Evolutionary conservation across 2,888 invertebrate species (phyloP).

Genomic region (Panzeria rudis): DNA sequence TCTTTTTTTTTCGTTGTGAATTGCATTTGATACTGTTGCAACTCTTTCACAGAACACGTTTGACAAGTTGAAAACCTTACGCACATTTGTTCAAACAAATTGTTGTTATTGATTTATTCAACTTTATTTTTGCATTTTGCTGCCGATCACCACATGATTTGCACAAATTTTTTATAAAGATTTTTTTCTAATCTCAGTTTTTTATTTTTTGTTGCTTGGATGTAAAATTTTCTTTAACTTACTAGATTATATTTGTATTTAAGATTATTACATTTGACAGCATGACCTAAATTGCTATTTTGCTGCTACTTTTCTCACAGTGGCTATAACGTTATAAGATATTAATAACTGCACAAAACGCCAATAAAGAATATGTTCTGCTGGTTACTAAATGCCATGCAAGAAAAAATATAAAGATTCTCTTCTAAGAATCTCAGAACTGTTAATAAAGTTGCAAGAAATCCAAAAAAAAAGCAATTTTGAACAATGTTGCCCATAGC

Average conservation of each 20-base stretch:
- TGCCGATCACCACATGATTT: constrained; percentile 53
- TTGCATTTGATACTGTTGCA: constrained; percentile 51
- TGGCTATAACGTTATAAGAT: too few relatives aligned
- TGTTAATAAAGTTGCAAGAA: too few relatives aligned
- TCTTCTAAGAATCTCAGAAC: too few relatives aligned
- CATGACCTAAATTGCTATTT: constrained; percentile 55
- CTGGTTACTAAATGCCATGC: too few relatives aligned
- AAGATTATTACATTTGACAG: constrained; percentile 35
- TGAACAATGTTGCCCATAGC: too few relatives aligned
- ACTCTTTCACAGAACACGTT: constrained; percentile 64
- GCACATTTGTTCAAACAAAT: constrained; percentile 48
- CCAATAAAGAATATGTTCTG: background rate
- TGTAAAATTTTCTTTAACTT: background rate
- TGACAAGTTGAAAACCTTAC: constrained; percentile 64
- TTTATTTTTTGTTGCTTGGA: constrained; percentile 13
- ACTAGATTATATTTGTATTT: too few relatives aligned
- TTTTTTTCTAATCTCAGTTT: constrained; percentile 2
- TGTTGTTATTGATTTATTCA: constrained; percentile 17
- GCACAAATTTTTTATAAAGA: constrained; percentile 48
- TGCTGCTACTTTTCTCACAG: background rate
- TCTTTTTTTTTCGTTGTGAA: constrained; percentile 11
- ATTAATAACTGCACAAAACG: background rate
- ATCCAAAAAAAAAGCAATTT: too few relatives aligned
- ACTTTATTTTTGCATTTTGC: constrained; percentile 15
- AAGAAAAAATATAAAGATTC: too few relatives aligned